A percentile compares a stretch with the other conserved stretches of the same genome.
phyloP scores from a whole-genome alignment of 2,113 vertebrate species.

The Lamprotornis superbus region DNA sequence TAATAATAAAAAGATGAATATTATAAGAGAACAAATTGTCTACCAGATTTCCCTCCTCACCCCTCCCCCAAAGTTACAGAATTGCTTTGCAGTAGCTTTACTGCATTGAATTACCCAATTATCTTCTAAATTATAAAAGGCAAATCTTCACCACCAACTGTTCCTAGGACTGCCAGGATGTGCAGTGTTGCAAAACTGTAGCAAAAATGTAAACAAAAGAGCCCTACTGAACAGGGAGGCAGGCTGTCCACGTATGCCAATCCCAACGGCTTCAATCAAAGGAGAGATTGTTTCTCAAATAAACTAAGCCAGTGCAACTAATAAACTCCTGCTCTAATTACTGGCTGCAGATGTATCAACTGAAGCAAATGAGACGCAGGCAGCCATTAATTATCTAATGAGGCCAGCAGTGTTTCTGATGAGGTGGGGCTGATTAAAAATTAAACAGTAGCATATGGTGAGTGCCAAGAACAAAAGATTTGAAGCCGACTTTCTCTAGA shows the following conservation, averaged over 20 bases:
- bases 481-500: not conserved
- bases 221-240: constrained; percentile 65
- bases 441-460: constrained; percentile 86
- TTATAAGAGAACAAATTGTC: constrained; percentile 48
- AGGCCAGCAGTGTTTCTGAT: constrained; percentile 81
- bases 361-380: constrained; percentile 79
- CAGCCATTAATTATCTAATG: constrained; percentile 88
- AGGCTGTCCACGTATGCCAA: constrained; percentile 69
- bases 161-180: constrained; percentile 71
- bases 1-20: not conserved
- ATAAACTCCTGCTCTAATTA: constrained; percentile 87
- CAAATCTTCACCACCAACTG: constrained; percentile 77
- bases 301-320: constrained; percentile 79
- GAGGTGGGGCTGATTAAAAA: constrained; percentile 89
- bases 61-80: constrained; percentile 48
- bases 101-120: constrained; percentile 76
- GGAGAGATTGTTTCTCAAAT: constrained; percentile 74
- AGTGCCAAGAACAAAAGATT: constrained; percentile 77
- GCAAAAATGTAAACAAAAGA: constrained; percentile 79
- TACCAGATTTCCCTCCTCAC: not conserved
- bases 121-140: constrained; percentile 82
- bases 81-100: constrained; percentile 58
- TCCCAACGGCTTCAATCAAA: constrained; percentile 80
- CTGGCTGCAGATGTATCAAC: constrained; percentile 84
- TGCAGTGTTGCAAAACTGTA: constrained; percentile 75